Evolutionary conservation across 2,888 invertebrate species (phyloP).

Genomic region (Timema podura): DNA sequence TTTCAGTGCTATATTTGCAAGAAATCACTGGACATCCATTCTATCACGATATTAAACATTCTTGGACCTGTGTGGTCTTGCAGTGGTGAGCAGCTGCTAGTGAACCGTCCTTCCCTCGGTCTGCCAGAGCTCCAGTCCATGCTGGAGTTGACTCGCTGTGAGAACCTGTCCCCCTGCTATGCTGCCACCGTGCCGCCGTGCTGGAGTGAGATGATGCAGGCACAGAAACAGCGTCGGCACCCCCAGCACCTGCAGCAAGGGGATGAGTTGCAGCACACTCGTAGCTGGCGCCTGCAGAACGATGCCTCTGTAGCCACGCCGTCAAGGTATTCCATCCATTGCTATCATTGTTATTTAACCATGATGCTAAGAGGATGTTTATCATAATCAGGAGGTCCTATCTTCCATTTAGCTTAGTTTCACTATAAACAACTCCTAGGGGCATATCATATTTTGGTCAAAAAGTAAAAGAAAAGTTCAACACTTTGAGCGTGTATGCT

Average conservation of each 20-base stretch:
- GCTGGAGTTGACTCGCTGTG: conserved; percentile 72
- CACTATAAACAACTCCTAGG: no score
- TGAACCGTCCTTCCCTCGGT: conserved; percentile 43
- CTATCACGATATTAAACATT: not conserved
- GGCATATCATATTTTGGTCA: no score
- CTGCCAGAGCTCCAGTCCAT: conserved; percentile 55
- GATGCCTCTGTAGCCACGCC: conserved; percentile 56
- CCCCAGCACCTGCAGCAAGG: conserved; percentile 71
- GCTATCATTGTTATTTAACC: no score
- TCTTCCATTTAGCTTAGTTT: no score
- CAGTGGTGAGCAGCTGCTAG: conserved; percentile 33
- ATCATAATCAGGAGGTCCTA: no score
- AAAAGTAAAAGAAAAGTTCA: no score
- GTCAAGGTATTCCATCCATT: not conserved
- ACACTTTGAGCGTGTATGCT: no score
- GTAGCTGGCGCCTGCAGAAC: conserved; percentile 85
- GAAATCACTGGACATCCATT: not conserved
- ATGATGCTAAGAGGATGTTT: no score
- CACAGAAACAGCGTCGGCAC: conserved; percentile 82
- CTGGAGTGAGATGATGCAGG: conserved; percentile 91
- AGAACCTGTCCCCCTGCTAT: conserved; percentile 64
- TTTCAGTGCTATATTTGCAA: no score
- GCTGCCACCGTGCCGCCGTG: conserved; percentile 88
- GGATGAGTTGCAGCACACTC: conserved; percentile 67
- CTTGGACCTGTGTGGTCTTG: not conserved